Base-by-base conservation (phyloP, 2,113 vertebrate species). In the Coracopsis vasa region DNA sequence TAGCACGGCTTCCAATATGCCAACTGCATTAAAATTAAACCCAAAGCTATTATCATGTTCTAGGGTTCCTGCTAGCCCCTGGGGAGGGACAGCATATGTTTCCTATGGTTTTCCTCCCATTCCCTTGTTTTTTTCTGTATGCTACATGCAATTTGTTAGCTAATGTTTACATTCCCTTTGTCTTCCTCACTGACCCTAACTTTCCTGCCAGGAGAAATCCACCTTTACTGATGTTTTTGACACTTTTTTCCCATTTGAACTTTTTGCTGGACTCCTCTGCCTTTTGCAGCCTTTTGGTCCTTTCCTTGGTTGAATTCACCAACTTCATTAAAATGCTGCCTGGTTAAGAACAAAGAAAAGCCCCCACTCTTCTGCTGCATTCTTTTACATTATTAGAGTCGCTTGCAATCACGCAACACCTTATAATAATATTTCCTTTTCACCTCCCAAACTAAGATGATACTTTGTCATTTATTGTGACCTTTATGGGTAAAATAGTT, bases 11-110 rank as follows among this genome's bases (percentile, higher is more conserved):
- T 95, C 66, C 87, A 70, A 89, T 51, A 42, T 94, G 80, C 70
- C 88, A 94, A n/a, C 86, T 16, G 10, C 24, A 87, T 66, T 75
- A 62, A 89, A 92, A 89, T 88, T 74, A 89, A 94, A 89, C 48
- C 44, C 70, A 73, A 69, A 94, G 41, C 61, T 87, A 60, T 58
- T 86, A 48, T 11, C 42, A 8, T 39, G 8, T 84, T 87, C 41
- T 41, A 48, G 70, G 65, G 61, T 50, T 92, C 66, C 83, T 92
- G 72, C 58, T 95, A 72, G 62, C 53, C 66, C 66, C 73, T 73
- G 37, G 70, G 56, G 89, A 86, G 87, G 70, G 39, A 45, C 48
- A 89, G 33, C 62, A 72, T 85, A 58, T 54, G 51, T 81, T 80
- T 90, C 60, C 82, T 88, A 45, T 7, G 19, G 15, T 84, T 72